Evolutionary conservation across 35 echinoderm and acorn worm species (phyloP), one percentile per base, ranked within the genome.

Genomic region (Lytechinus pictus): DNA sequence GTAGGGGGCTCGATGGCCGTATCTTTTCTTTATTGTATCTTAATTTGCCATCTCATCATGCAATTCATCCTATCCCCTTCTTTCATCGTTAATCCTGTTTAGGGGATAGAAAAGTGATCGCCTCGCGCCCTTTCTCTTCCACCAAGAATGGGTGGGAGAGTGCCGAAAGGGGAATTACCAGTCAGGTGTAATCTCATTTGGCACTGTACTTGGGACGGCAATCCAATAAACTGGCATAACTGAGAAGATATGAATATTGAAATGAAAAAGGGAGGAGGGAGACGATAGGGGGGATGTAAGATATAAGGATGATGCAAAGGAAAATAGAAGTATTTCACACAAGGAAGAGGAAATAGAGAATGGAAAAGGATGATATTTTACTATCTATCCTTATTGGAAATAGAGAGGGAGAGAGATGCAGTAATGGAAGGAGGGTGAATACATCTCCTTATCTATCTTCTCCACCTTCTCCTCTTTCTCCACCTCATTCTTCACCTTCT

Each of bases 161-260:
- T 27, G 88, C 88, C 88, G 88, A 90, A 54, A 90, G 88, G 88
- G 29, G 28, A 29, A 79, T 79, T 79, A 79, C 66, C 66, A 79
- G 66, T 79, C 14, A 5, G 66, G 16, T 79, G 66, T 79, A 79
- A 79, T 79, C 66, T 79, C 16, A 24, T 79, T 79, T 79, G 66
- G 19, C 21, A 24, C 66, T 79, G 66, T 79, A 44, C 52, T 90
- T 0, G 88, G 88, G 88, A 90, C 52, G 33, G 29, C 88, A 90
- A 90, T 52, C 52, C 88, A 44, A 52, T 44, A 90, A 90, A 12
- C 10, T 90, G 29, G 52, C 28, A 54, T 12, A 54, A 54, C 29
- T 54, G 10, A 54, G 13, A 90, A 52, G 27, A 90, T 54, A 90
- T 52, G 28, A 44, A 44, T 52, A 90, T 90, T 54, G n/a, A 44